Conservation (phyloP, 92 coral and sea anemone species). For the Palythoa grandis region DNA sequence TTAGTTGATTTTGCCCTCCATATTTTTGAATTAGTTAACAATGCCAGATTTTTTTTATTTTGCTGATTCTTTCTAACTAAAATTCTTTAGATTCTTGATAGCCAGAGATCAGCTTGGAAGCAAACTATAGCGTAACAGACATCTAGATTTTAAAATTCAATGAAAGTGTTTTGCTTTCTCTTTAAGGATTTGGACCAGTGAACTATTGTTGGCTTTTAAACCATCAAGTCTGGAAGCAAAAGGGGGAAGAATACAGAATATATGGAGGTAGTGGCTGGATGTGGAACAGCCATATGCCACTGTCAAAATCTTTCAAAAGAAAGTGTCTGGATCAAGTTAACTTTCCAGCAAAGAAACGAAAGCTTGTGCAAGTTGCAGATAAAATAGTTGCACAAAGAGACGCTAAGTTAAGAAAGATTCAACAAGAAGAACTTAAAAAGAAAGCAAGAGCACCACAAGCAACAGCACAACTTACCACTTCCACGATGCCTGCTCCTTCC, state of each 20-base stretch:
- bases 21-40: too few relatives aligned
- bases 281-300: slow-evolving; percentile 87
- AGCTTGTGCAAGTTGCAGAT: slow-evolving; percentile 76
- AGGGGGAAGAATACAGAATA: slow-evolving; percentile 96
- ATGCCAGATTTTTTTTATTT: too few relatives aligned
- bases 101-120: too few relatives aligned
- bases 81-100: too few relatives aligned
- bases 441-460: slow-evolving; percentile 54
- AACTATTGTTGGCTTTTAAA: slow-evolving; percentile 97
- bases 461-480: slow-evolving; percentile 16
- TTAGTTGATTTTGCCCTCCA: too few relatives aligned
- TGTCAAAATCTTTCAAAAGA: slow-evolving; percentile 74
- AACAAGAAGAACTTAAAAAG: slow-evolving; percentile 57
- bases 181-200: slow-evolving; percentile 63
- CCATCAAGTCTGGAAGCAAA: slow-evolving; percentile 98
- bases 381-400: slow-evolving; percentile 64
- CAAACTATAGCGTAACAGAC: background rate
- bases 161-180: background rate
- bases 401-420: slow-evolving; percentile 55
- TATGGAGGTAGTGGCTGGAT: slow-evolving; percentile 99
- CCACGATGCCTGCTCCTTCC: slow-evolving; percentile 4
- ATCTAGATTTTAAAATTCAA: background rate
- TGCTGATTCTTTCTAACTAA: too few relatives aligned
- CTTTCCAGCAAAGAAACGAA: slow-evolving; percentile 80
- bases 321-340: slow-evolving; percentile 64